Evolutionary conservation across 1,140 invertebrate genomes (phyloP), one percentile per base, ranked within the genome.

Genomic region (Homarus americanus): DNA sequence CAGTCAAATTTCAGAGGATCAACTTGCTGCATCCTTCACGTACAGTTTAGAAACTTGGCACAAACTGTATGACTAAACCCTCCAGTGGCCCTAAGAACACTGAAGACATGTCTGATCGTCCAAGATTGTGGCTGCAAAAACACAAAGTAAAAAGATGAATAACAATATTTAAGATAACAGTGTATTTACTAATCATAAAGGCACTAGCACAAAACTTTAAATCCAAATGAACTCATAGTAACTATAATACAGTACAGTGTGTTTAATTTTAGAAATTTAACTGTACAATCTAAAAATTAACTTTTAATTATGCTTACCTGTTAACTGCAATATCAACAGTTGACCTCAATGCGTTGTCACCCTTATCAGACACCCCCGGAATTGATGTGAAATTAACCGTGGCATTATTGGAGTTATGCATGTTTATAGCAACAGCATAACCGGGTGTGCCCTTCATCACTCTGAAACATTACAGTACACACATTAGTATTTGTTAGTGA

Each of bases 371-470:
- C 72, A 90, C 87, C 32, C 87, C 87, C 17, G 38, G n/a, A 9
- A 90, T 90, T 44, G 69, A 7, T 2, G 44, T 83, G 53, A 90
- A 90, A 38, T 90, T 72, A 5, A 90, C 53, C 5, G 53, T 34
- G 20, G 72, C 73, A 40, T 63, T 73, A 40, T 84, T 83, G 20
- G 0, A 2, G n/a, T 7, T 9, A 24, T 66, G 41, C 80, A 90
- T 53, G 36, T 90, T 90, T 5, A 90, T 80, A 1, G 87, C 87
- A 24, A 90, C 87, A 0, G 87, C 87, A 83, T 83, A 90, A n/a
- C 87, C 87, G 9, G 87, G 87, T 17, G 87, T 90, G 7, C 87
- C 87, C 80, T 90, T 90, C 49, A 82, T 73, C 32, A 90, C 80
- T 76, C 87, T 90, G 80, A 36, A 24, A 41, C 36, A 17, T 28